A percentile compares a stretch with the other conserved stretches of the same genome.
These are phyloP conservation scores for Chloroceryle inda DNA, from an alignment of 2,797 vertebrate genomes.

Conservation along the genomic window DNA sequence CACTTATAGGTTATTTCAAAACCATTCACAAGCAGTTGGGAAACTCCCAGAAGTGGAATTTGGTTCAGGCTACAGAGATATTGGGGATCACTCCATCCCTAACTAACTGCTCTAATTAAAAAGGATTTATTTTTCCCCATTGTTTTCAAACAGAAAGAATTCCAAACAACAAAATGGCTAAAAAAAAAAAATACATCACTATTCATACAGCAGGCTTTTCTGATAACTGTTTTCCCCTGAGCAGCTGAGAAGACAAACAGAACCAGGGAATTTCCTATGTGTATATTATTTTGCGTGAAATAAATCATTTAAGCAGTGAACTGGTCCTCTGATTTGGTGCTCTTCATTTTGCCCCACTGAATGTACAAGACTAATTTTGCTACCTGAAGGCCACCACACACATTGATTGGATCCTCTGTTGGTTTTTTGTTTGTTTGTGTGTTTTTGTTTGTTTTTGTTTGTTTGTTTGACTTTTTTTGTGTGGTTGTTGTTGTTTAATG, in stretches of 20 bases:
- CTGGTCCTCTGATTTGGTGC: background rate
- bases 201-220: background rate
- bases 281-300: background rate
- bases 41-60: background rate
- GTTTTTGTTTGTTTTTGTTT: too few species aligned
- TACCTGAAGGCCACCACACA: constrained; percentile 47
- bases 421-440: too few species aligned
- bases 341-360: background rate
- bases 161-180: background rate
- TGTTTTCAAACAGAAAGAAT: background rate
- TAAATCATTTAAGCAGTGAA: background rate
- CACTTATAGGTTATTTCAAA: background rate
- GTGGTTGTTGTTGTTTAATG: background rate
- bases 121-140: background rate
- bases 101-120: background rate
- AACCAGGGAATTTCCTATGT: background rate
- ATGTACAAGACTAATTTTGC: constrained; percentile 45
- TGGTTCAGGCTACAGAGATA: background rate
- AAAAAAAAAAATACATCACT: background rate
- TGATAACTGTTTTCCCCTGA: background rate
- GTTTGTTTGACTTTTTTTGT: too few species aligned
- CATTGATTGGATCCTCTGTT: constrained; percentile 39
- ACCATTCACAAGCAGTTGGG: background rate
- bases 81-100: background rate
- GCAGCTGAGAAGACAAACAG: background rate